Evolutionary conservation across 2,113 vertebrate genomes (phyloP).

Genomic region (Gadus chalcogrammus): DNA sequence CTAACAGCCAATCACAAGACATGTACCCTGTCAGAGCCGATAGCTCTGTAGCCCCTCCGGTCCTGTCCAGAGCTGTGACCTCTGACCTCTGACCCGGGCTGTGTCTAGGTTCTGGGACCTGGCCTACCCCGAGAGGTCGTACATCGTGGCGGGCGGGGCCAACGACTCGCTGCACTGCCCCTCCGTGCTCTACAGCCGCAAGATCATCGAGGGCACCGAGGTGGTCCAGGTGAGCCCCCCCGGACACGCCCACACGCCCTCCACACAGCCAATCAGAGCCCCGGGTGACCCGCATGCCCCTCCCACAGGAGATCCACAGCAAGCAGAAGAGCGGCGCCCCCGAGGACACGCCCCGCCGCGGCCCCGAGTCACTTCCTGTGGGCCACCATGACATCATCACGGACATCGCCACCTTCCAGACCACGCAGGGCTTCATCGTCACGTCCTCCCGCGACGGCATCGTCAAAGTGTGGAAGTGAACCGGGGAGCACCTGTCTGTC

Average conservation of each 20-base stretch:
- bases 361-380: slow-evolving; percentile 88
- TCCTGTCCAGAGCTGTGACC: neutral
- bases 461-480: slow-evolving; percentile 97
- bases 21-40: too few species aligned
- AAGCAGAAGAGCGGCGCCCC: slow-evolving; percentile 88
- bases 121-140: slow-evolving; percentile 93
- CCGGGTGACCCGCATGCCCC: too few species aligned
- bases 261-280: too few species aligned
- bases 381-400: slow-evolving; percentile 98
- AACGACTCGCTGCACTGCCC: slow-evolving; percentile 79
- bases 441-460: slow-evolving; percentile 95
- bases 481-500: neutral
- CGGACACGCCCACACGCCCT: too few species aligned
- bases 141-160: slow-evolving; percentile 86
- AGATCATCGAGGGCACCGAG: slow-evolving; percentile 96
- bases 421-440: slow-evolving; percentile 96
- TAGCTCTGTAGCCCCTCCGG: too few species aligned
- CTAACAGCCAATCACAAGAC: too few species aligned
- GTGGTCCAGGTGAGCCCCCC: slow-evolving; percentile 85
- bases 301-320: slow-evolving; percentile 90
- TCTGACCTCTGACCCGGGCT: neutral
- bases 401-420: slow-evolving; percentile 95
- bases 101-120: slow-evolving; percentile 92
- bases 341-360: slow-evolving; percentile 87
- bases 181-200: slow-evolving; percentile 93